These are phyloP conservation scores for Regulus satrapa DNA, from an alignment of 2,113 vertebrate genomes.

Conservation along the genomic window DNA sequence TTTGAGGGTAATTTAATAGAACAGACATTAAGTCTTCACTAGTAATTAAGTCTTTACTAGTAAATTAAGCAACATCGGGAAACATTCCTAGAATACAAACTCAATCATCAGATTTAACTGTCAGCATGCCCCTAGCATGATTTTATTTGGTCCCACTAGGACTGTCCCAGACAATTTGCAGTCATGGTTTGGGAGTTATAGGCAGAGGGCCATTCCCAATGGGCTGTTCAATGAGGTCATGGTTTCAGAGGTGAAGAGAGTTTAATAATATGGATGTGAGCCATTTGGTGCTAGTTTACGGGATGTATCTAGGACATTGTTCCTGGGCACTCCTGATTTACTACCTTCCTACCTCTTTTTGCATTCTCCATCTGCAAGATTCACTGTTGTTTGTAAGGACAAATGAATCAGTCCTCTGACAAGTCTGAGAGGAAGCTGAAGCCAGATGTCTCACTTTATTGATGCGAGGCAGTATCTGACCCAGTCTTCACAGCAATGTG, in stretches of 20 bases:
- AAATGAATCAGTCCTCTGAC: slow-evolving; percentile 26
- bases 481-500: not conserved
- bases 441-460: not conserved
- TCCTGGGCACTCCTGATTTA: slow-evolving; percentile 20
- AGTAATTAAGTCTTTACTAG: slow-evolving; percentile 37
- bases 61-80: slow-evolving; percentile 5
- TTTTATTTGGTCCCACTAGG: not conserved
- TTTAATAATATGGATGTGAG: not conserved
- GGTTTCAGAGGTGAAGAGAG: not conserved
- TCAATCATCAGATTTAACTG: not conserved
- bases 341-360: not conserved
- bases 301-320: not conserved
- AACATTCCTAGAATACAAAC: not conserved
- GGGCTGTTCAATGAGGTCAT: not conserved
- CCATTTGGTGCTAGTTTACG: not conserved
- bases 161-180: not conserved
- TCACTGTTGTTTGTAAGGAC: slow-evolving; percentile 21
- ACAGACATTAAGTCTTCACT: not conserved
- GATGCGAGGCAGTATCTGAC: not conserved
- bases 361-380: not conserved
- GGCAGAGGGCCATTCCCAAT: not conserved
- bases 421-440: not conserved
- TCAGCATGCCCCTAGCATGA: not conserved
- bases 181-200: not conserved
- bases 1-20: slow-evolving; percentile 32